These are phyloP conservation scores for Monarcha castaneiventris DNA, from an alignment of 2,113 vertebrate genomes.

Conservation along the genomic window DNA sequence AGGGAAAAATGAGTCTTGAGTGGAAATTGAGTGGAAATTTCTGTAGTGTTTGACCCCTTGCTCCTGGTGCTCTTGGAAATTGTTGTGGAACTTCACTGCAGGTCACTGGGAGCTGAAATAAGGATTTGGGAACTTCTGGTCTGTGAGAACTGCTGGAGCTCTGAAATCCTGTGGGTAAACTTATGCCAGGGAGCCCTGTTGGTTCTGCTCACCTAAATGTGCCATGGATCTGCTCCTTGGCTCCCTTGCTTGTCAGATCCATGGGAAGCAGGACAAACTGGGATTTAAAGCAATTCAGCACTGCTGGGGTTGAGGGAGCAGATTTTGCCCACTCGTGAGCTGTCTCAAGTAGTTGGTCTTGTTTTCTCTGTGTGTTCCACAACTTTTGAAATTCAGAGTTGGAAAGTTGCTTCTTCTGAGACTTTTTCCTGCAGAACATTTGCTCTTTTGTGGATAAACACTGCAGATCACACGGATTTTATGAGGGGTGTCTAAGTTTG, in stretches of 20 bases:
- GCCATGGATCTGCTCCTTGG: neutral
- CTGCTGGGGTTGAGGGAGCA: neutral
- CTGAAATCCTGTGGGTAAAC: neutral
- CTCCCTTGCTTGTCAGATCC: neutral
- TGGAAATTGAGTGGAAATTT: neutral
- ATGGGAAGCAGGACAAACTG: neutral
- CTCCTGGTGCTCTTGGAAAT: neutral
- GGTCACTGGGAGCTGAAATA: neutral
- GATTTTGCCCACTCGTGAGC: neutral
- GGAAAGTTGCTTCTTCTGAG: neutral
- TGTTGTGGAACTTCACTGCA: neutral
- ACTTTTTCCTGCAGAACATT: neutral
- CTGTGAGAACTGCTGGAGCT: neutral
- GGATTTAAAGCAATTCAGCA: neutral
- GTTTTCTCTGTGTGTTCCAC: neutral
- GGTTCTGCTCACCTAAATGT: neutral
- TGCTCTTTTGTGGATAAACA: neutral
- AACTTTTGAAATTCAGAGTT: neutral
- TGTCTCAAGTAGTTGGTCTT: neutral
- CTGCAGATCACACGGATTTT: neutral
- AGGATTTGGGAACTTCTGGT: neutral
- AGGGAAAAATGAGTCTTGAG: neutral
- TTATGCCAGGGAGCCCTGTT: neutral
- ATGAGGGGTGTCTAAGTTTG: neutral
- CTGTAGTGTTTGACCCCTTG: neutral